Base-by-base conservation (phyloP, 2,888 invertebrate genomes). In the Ennomos fuscantarius region DNA sequence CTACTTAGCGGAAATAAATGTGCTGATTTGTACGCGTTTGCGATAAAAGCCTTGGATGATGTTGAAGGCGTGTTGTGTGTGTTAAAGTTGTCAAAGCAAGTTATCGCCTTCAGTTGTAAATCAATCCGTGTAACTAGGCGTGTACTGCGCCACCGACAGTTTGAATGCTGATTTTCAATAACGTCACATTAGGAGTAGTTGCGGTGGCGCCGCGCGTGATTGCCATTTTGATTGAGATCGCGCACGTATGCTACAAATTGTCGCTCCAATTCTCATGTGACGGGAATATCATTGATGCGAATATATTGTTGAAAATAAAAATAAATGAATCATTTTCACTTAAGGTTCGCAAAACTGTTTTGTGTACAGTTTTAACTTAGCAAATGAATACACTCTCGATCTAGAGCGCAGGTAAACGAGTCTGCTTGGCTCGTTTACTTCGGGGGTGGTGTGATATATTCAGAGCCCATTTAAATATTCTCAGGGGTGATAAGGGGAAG, bases 401-500 rank as follows among this genome's bases (percentile, higher is more conserved):
- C 78, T 81, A 80, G 79, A 78, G 76, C 76, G 79, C 87, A 89
- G 89, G 89, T 89, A 86, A 82, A 81, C 80, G 84, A 79, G 77
- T 77, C 65, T 73, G 69, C 76, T 78, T 75, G 79, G 79, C 78
- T 78, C 83, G 76, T 82, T 84, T 84, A 81, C 81, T 79, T 81
- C 78, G 76, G 74, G 68, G 87, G 86, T 78, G 87, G 84, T 86
- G 89, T 88, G 89, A 89, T 90, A 85, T 88, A 89, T 89, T 89
- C 89, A 82, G 83, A 83, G 78, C 87, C 87, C 88, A 88, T 89
- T 90, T 90, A 90, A 91, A 90, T 89, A 90, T 91, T 89, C 90
- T 89, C 89, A 83, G 73, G 88, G 89, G 89, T 86, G 89, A 86
- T 88, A 88, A 89, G 84, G 89, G 86, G 87, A 79, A 85, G 88